Base-by-base conservation (phyloP, 1,140 invertebrate species). In the Drosophila saltans region DNA sequence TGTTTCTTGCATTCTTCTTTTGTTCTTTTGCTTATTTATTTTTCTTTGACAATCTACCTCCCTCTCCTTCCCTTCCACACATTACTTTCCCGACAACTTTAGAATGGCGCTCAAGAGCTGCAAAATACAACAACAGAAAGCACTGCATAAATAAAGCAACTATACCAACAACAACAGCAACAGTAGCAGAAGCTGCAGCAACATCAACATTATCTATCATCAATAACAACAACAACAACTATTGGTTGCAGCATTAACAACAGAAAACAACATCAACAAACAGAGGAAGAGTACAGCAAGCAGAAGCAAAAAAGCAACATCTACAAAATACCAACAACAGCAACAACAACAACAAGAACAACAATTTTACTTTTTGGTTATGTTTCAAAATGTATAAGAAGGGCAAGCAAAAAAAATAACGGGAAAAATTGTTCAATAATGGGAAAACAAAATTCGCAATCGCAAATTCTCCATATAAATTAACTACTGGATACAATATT, bases 81-180 rank as follows among this genome's bases (percentile, higher is more conserved):
- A 40, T 33, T 9, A 36, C 36, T 41, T 26, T 36, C 52, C 57
- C 57, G 45, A 66, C 28, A 26, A 55, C 11, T 43, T 41, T 63
- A 92, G 91, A 91, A 91, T 56, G 91, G 78, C 86, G 90, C 83
- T 66, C 91, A 92, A 68, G 91, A 91, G 72, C 81, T 92, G 69
- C 91, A 92, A 73, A 92, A 92, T 86, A 92, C 91, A 61, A 92
- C 91, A 79, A 92, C 91, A 65, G 91, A 92, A 80, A 92, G 91
- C 74, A 83, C 80, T 69, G 91, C 91, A 77, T 92, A 92, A 71
- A 79, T 81, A 69, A 80, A 73, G 56, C 45, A 26, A 84, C 72
- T 36, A 84, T 75, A 71, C 60, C 74, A 58, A 66, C 62, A 73
- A 82, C 75, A 72, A 62, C 66, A n/a, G n/a, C n/a, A 66, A 79